These are phyloP conservation scores for Taphrorychus bicolor DNA, from an alignment of 2,888 invertebrate genomes.

Conservation along the genomic window DNA sequence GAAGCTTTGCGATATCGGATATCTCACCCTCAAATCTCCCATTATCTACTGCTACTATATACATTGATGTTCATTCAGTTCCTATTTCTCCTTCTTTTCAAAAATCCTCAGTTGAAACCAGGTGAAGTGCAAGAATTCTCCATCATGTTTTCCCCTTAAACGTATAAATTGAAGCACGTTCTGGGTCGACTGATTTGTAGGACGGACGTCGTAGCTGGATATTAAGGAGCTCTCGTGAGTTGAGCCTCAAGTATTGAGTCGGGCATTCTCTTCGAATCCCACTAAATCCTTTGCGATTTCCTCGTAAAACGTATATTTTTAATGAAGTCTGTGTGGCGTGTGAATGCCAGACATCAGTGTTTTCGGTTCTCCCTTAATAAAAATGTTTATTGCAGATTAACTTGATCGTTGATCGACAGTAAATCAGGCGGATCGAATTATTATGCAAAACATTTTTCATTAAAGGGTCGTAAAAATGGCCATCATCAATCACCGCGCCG, in stretches of 20 bases:
- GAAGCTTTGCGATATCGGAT: no score
- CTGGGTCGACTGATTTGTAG: background rate
- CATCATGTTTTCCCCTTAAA: no score
- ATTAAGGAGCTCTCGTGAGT: background rate
- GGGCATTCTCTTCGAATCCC: background rate
- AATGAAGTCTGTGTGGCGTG: background rate
- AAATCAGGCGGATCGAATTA: conserved; percentile 26
- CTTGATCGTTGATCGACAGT: conserved; percentile 5
- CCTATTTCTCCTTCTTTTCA: no score
- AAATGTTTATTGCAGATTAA: background rate
- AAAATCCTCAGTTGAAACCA: no score
- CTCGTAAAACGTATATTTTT: background rate
- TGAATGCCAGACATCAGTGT: no score
- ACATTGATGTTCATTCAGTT: no score
- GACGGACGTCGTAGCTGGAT: background rate
- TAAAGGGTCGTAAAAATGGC: conserved; percentile 32
- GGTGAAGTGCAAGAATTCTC: no score
- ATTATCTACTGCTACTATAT: no score
- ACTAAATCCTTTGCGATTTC: background rate
- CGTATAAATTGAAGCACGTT: background rate
- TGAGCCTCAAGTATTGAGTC: background rate
- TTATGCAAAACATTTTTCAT: conserved; percentile 42
- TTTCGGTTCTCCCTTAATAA: background rate
- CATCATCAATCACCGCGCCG: conserved; percentile 39
- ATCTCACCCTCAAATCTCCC: no score